Evolutionary conservation across 2,113 vertebrate genomes (phyloP).

Genomic region (Plecotus auritus): DNA sequence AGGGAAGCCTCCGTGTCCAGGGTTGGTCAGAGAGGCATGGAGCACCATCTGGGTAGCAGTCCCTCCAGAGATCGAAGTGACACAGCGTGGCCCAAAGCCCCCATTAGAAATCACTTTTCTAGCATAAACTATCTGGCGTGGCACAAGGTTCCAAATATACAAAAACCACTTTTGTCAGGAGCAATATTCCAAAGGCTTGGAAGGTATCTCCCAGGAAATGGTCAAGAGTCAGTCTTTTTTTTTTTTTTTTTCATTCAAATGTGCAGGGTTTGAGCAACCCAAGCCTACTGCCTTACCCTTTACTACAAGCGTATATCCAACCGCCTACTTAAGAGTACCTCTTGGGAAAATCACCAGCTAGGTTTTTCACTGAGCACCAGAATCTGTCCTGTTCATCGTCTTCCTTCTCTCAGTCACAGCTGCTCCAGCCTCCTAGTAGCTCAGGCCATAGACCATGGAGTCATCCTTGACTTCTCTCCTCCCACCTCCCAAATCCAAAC

Average conservation of each 20-base stretch:
- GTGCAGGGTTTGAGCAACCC: neutral
- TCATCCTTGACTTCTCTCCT: neutral
- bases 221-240: neutral
- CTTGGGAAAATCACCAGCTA: neutral
- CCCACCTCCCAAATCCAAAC: no score
- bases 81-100: neutral
- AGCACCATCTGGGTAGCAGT: neutral
- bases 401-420: neutral
- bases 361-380: neutral
- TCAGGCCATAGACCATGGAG: neutral
- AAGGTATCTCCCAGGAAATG: neutral
- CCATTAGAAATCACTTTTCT: neutral
- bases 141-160: neutral
- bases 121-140: neutral
- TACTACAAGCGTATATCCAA: neutral
- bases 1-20: neutral
- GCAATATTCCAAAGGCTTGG: neutral
- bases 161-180: neutral
- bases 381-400: neutral
- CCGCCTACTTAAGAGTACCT: neutral
- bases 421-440: neutral
- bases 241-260: neutral
- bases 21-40: neutral
- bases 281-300: neutral
- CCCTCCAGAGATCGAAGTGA: neutral